Percentiles rank a stretch among this genome's conserved stretches.
These are phyloP conservation scores for Limenitis arthemis DNA, from an alignment of 2,888 invertebrate genomes.

Conservation along the genomic window DNA sequence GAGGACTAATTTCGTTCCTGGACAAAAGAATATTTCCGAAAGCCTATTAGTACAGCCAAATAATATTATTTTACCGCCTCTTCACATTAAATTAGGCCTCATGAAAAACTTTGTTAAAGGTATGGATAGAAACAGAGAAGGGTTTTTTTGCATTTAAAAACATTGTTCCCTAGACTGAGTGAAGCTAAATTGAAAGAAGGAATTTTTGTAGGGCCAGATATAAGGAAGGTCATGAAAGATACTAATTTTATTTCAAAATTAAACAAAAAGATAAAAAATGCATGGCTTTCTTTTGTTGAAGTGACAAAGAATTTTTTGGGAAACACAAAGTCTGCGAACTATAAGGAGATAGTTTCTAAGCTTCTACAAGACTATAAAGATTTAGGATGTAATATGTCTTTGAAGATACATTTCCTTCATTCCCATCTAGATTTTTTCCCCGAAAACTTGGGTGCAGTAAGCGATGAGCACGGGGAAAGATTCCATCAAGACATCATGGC, in stretches of 20 bases:
- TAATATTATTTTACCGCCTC: conserved; percentile 1
- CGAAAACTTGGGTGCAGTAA: background rate
- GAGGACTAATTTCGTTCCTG: background rate
- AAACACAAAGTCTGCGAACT: conserved; percentile 1
- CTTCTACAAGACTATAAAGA: conserved; percentile 1
- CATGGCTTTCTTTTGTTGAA: background rate
- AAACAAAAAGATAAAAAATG: background rate
- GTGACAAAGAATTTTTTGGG: conserved; percentile 2
- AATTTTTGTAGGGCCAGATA: background rate
- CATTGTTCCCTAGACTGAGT: background rate
- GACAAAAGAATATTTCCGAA: background rate
- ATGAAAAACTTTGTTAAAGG: conserved; percentile 7
- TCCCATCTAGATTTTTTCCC: no score
- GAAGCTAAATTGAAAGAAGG: background rate
- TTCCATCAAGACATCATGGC: background rate
- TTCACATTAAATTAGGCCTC: conserved; percentile 3
- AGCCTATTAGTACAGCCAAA: background rate
- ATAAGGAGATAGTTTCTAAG: background rate
- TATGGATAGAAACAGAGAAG: background rate
- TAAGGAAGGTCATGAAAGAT: background rate
- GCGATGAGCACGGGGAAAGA: background rate
- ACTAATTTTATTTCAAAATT: background rate
- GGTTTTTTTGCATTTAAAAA: background rate
- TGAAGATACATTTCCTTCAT: background rate
- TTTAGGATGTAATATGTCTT: background rate